Conservation (phyloP, 2,888 invertebrate species). For the Synanthedon myopaeformis region DNA sequence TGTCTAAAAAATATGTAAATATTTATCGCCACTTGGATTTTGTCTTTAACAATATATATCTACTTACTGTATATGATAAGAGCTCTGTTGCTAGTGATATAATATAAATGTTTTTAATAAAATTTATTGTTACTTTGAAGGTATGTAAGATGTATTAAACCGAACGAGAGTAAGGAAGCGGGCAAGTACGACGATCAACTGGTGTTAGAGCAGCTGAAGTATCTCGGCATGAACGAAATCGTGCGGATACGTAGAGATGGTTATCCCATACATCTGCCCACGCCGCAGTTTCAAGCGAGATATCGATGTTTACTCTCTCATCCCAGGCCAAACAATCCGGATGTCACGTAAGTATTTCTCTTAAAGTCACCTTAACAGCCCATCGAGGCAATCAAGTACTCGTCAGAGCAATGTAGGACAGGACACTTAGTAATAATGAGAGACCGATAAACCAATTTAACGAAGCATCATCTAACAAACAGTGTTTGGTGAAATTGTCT, state of each 20-base stretch:
- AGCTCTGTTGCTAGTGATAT: too few relatives aligned
- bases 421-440: too few relatives aligned
- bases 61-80: too few relatives aligned
- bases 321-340: slow-evolving; percentile 39
- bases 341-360: slow-evolving; percentile 34
- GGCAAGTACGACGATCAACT: slow-evolving; percentile 83
- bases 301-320: slow-evolving; percentile 81
- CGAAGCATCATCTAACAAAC: too few relatives aligned
- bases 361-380: not conserved
- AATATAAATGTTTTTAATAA: too few relatives aligned
- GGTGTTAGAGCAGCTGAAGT: slow-evolving; percentile 88
- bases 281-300: slow-evolving; percentile 79
- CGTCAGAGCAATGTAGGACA: too few relatives aligned
- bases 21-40: too few relatives aligned
- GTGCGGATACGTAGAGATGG: slow-evolving; percentile 91
- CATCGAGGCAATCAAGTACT: too few relatives aligned
- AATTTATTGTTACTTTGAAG: slow-evolving; percentile 29
- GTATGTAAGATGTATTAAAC: slow-evolving; percentile 94
- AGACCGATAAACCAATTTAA: too few relatives aligned
- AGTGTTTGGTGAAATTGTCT: too few relatives aligned
- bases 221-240: slow-evolving; percentile 93
- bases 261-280: slow-evolving; percentile 86
- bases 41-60: too few relatives aligned
- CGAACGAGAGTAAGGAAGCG: slow-evolving; percentile 85
- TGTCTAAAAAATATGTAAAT: too few relatives aligned